Base-by-base conservation (phyloP, 2,888 invertebrate species). In the Tholera decimalis region DNA sequence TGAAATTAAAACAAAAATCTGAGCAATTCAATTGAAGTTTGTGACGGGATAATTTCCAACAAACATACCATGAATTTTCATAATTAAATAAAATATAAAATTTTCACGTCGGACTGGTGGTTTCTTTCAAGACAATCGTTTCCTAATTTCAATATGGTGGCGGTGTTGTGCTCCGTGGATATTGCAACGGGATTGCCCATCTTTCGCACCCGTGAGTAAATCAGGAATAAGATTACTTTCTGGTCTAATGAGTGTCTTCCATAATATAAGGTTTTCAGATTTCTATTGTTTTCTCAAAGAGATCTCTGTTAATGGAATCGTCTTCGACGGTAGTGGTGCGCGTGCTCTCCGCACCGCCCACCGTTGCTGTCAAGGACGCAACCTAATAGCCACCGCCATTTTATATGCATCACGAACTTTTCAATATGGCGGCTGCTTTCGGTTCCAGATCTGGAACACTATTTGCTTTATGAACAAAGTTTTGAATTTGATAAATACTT, bases 161-260 rank as follows among this genome's bases (percentile, higher is more conserved):
- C 0, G 39, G 15, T 24, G 22, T 15, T 20, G 33, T n/a, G 30
- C 8, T 61, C 33, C n/a, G n/a, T 6, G 7, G 33, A 28, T 13
- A 11, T 26, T 13, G n/a, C 33, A 20, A 6, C 26, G 6, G 6
- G 9, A 44, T 44, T 44, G 7, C 35, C 7, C 26, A 44, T 28
- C 35, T n/a, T n/a, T 30, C 11, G 20, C 9, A 44, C 11, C 20
- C 20, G 60, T 61, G n/a, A 60, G 60, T 26, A 11, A 64, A 18
- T 28, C 13, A 26, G 7, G 20, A 5, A 15, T 44, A 64, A 9
- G 13, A 7, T 44, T 26, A n/a, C 11, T 35, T 3, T 1, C 7
- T 20, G 0, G 13, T 30, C 20, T 6, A 1, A 0, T 26, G 26
- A 3, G 11, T 26, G 33, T 15, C 15, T 0, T 44, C 15, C 15